These are phyloP conservation scores for Rhinoraja longicauda DNA, from an alignment of 2,797 vertebrate genomes.

Conservation along the genomic window DNA sequence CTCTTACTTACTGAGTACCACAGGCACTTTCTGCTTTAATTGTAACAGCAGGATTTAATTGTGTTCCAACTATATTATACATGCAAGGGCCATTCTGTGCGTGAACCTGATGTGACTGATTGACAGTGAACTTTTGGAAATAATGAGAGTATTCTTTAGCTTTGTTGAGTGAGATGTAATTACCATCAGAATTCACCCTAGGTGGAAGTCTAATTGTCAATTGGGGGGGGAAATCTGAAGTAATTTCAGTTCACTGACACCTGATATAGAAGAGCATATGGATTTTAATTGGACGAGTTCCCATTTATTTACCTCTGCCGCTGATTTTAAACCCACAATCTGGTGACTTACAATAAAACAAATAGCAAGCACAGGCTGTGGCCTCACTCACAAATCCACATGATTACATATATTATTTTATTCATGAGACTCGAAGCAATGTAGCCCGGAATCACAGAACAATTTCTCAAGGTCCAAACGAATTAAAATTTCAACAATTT, in stretches of 20 bases:
- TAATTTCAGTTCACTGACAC: constrained; percentile 44
- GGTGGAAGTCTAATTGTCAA: constrained; percentile 21
- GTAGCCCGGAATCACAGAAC: constrained; percentile 1
- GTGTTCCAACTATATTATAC: background rate
- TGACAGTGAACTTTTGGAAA: constrained; percentile 16
- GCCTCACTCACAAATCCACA: constrained; percentile 10
- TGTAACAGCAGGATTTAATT: background rate
- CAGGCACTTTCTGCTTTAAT: no score
- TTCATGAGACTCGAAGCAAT: constrained; percentile 12
- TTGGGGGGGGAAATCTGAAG: background rate
- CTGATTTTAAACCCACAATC: constrained; percentile 42
- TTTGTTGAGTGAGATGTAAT: background rate
- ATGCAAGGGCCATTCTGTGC: background rate
- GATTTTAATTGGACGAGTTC: constrained; percentile 41
- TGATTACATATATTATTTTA: constrained; percentile 18
- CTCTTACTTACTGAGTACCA: no score
- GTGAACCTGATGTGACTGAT: background rate
- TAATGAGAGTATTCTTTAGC: constrained; percentile 29
- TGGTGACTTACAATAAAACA: constrained; percentile 42
- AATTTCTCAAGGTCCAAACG: constrained; percentile 4
- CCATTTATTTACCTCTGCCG: constrained; percentile 43
- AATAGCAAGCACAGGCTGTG: background rate
- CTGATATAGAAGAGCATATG: constrained; percentile 41
- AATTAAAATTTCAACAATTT: constrained; percentile 19
- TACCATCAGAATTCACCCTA: background rate